A percentile compares a stretch with the other conserved stretches of the same genome.
Conservation (phyloP, 2,113 vertebrate species). For the Apteryx mantelli region DNA sequence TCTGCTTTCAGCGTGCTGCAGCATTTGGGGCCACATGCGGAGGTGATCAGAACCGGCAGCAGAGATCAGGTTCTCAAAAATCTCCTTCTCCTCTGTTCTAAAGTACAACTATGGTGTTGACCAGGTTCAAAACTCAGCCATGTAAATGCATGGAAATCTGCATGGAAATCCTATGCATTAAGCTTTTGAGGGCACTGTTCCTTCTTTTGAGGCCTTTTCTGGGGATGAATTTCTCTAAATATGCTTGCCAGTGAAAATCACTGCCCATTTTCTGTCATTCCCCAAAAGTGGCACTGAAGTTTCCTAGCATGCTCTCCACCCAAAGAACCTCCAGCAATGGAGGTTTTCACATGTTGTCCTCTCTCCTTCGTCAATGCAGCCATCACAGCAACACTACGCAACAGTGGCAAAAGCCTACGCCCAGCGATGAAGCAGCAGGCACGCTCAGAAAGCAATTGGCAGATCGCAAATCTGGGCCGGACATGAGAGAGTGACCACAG, state of each 20-base stretch:
- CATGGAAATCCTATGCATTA: rapidly evolving
- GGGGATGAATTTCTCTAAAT: background rate
- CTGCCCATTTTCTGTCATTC: background rate
- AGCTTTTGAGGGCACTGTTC: rapidly evolving
- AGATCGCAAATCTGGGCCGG: background rate
- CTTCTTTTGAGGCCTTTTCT: background rate
- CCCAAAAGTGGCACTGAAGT: background rate
- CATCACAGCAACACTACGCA: background rate
- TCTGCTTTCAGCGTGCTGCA: background rate
- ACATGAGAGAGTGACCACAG: rapidly evolving
- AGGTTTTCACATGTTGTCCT: background rate
- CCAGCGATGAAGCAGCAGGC: background rate
- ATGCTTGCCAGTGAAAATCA: background rate
- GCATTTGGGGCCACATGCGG: rapidly evolving
- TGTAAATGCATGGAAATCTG: rapidly evolving
- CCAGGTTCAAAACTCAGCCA: background rate
- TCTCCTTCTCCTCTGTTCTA: background rate
- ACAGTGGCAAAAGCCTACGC: rapidly evolving
- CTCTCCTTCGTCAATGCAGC: background rate
- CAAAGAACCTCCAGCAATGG: background rate
- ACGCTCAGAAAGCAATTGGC: too few relatives aligned
- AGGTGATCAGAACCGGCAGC: background rate
- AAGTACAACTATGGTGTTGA: background rate
- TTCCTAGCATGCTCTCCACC: background rate
- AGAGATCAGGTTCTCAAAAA: background rate